Conservation (phyloP, 2,113 vertebrate genomes). For the Misgurnus mizolepis region DNA sequence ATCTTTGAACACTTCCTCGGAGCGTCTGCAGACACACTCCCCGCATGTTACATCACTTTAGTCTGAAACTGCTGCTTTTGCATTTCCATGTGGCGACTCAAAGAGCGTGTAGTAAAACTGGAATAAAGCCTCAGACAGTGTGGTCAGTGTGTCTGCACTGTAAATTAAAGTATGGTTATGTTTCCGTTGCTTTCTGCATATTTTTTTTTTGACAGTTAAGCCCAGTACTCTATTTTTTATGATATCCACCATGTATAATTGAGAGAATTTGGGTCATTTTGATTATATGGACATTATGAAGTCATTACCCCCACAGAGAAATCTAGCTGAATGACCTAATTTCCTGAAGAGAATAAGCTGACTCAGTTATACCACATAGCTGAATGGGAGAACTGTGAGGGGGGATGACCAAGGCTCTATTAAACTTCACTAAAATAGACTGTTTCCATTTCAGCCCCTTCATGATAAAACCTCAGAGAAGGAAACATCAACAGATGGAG, state of each 20-base stretch:
- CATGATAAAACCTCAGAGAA: conserved; percentile 80
- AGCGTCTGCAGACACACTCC: background rate
- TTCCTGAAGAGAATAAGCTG: conserved; percentile 20
- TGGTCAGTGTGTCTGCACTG: conserved; percentile 20
- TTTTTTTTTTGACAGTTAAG: background rate
- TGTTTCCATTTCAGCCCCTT: conserved; percentile 68
- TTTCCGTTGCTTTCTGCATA: no score
- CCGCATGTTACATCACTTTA: conserved; percentile 12
- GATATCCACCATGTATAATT: conserved; percentile 13
- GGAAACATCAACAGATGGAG: conserved; percentile 77
- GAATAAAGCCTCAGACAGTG: conserved; percentile 1
- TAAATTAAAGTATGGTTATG: no score
- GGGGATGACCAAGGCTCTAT: background rate
- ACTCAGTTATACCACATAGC: background rate
- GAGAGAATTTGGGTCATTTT: conserved; percentile 23
- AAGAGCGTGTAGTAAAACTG: background rate
- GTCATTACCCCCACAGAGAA: conserved; percentile 13
- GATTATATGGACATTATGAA: background rate
- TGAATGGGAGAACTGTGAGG: conserved; percentile 1
- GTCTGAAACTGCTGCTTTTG: conserved; percentile 15
- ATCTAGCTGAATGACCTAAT: conserved; percentile 26
- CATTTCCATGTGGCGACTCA: background rate
- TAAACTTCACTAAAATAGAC: conserved; percentile 11
- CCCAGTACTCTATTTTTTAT: background rate
- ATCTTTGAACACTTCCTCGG: conserved; percentile 23